phyloP scores from a whole-genome alignment of 2,113 vertebrate species.

The Gambusia affinis region DNA sequence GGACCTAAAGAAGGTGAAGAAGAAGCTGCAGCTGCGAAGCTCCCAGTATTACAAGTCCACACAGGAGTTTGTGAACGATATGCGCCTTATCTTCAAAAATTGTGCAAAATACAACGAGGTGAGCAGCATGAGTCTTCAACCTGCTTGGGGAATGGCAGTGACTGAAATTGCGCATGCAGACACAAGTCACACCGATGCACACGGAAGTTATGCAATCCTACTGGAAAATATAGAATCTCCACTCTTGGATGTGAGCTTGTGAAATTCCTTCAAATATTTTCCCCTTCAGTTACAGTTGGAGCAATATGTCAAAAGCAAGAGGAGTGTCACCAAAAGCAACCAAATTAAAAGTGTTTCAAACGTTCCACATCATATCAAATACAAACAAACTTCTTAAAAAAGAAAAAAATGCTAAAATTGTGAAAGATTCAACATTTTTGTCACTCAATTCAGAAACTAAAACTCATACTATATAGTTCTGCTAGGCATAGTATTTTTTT shows the following conservation, averaged over 20 bases:
- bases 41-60: constrained; percentile 91
- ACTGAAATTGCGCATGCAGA: constrained; percentile 42
- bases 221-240: background rate
- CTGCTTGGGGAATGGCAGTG: constrained; percentile 47
- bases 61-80: constrained; percentile 93
- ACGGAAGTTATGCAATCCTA: background rate
- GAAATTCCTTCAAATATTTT: background rate
- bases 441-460: background rate
- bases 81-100: constrained; percentile 97
- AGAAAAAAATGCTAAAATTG: background rate
- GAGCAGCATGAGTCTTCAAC: constrained; percentile 82
- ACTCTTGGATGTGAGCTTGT: background rate
- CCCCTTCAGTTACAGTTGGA: background rate
- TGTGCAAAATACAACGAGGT: constrained; percentile 99
- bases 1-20: constrained; percentile 95
- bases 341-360: too few species aligned
- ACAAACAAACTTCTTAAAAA: too few species aligned
- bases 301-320: too few species aligned
- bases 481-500: background rate
- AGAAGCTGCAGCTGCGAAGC: constrained; percentile 91
- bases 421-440: background rate
- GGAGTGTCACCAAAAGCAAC: too few species aligned
- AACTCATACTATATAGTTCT: background rate
- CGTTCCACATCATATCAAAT: too few species aligned
- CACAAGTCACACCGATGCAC: constrained; percentile 28